Evolutionary conservation across 2,888 invertebrate species (phyloP), one percentile per base, ranked within the genome.

Genomic region (Cordilura impudica): DNA sequence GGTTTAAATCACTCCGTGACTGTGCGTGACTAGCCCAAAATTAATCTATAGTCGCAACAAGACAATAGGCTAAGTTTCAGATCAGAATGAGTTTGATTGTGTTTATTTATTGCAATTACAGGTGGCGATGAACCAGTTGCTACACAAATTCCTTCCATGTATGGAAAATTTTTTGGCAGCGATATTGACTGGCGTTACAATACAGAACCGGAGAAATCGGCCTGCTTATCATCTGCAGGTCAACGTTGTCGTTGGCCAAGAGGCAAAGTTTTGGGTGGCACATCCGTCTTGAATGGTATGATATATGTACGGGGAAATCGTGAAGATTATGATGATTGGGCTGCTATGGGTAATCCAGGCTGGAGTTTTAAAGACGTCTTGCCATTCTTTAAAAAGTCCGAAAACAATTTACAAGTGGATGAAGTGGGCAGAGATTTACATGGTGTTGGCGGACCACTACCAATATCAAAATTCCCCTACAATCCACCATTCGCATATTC

Each of bases 201-300:
- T 82, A 97, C 97, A 0, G 96, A 97, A 88, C 95, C 96, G 0
- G 97, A 97, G 67, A 91, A 91, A 7, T 93, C 91, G 12, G 95
- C 96, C 0, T 96, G 96, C 84, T 91, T 96, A 21, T 93, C 93
- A 1, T 94, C 95, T 84, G 92, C 91, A 79, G 88, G 86, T 53
- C 85, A 87, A 71, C 92, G 93, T 82, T 96, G 96, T 88, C 94
- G 94, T 87, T 96, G 96, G 96, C 96, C 96, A 0, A 91, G 96
- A 84, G 96, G 96, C 85, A 96, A 96, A 91, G 96, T 96, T 0
- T 90, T 97, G 8, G 98, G 98, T 5, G 98, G 98, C 0, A 97
- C 97, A 0, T 97, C 97, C 14, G 96, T 96, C 0, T 93, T 98
- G 91, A 98, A 98, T 89, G 98, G 98, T 19, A 98, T 98, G 98